phyloP scores from a whole-genome alignment of 2,888 invertebrate species.

The Thysanoteuthis rhombus region DNA sequence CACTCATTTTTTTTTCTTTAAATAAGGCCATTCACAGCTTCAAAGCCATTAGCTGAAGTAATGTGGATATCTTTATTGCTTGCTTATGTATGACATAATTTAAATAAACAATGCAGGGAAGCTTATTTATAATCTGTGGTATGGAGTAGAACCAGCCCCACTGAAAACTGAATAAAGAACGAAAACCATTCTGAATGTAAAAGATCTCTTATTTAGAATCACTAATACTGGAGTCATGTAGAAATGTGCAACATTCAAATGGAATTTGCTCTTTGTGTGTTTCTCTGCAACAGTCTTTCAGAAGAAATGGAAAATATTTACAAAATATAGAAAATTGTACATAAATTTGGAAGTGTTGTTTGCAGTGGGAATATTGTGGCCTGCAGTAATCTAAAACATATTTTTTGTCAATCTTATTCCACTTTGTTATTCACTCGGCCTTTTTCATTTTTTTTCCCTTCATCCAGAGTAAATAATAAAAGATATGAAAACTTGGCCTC shows the following conservation, averaged over 20 bases:
- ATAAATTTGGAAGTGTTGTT: background rate
- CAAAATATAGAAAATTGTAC: background rate
- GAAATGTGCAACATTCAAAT: background rate
- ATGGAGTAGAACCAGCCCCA: background rate
- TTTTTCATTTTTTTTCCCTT: background rate
- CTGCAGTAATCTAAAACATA: background rate
- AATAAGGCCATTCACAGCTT: background rate
- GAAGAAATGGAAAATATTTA: background rate
- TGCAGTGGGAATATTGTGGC: constrained; percentile 1
- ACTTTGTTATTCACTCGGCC: background rate
- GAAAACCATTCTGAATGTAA: background rate
- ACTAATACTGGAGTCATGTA: background rate
- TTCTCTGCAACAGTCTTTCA: constrained; percentile 12
- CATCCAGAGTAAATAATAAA: constrained; percentile 12
- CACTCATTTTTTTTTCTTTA: background rate
- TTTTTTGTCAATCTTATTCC: background rate
- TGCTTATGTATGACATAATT: background rate
- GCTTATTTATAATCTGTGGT: background rate
- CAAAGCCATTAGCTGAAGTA: background rate
- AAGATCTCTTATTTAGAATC: background rate
- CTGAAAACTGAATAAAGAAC: background rate
- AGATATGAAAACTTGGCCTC: background rate
- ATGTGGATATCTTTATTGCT: background rate
- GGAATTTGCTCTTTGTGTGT: background rate
- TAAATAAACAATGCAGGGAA: constrained; percentile 12